Percentiles rank a stretch among this genome's conserved stretches.
phyloP scores from a whole-genome alignment of 2,113 vertebrate species.

The Lamprotornis superbus region DNA sequence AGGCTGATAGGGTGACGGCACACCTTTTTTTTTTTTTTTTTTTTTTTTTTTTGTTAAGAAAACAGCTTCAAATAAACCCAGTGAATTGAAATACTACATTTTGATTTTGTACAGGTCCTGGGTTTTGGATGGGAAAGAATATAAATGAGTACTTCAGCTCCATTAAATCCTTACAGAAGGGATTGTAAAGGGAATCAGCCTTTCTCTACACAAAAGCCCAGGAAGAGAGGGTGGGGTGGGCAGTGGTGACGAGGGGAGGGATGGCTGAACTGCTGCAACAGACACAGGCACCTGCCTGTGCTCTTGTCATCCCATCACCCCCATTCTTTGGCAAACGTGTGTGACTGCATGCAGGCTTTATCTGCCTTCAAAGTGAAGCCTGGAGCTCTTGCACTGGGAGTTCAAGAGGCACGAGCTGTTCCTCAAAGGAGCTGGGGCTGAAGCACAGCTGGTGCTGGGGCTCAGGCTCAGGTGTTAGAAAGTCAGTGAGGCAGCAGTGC shows the following conservation, averaged over 20 bases:
- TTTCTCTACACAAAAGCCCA: neutral
- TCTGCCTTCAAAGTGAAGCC: neutral
- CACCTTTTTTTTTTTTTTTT: neutral
- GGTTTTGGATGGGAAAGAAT: neutral
- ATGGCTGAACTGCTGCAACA: neutral
- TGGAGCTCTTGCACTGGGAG: neutral
- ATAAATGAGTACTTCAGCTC: neutral
- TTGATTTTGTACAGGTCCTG: neutral
- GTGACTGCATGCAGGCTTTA: neutral
- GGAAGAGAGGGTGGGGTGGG: neutral
- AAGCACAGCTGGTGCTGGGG: neutral
- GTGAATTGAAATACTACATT: neutral
- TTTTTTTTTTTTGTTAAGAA: neutral
- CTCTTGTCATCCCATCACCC: too few relatives aligned
- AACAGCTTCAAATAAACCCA: neutral
- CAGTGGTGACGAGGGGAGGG: neutral
- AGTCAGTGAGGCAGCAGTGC: neutral
- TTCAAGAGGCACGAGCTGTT: neutral
- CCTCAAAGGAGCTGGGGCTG: accelerated
- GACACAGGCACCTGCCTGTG: neutral
- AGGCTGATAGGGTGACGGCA: neutral
- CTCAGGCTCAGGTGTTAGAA: neutral
- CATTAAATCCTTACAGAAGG: neutral
- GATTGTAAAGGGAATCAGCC: neutral
- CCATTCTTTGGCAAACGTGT: accelerated